Percentiles rank a stretch among this genome's conserved stretches.
phyloP scores from a whole-genome alignment of 2,797 vertebrate species.

The Pogonophryne albipinna region DNA sequence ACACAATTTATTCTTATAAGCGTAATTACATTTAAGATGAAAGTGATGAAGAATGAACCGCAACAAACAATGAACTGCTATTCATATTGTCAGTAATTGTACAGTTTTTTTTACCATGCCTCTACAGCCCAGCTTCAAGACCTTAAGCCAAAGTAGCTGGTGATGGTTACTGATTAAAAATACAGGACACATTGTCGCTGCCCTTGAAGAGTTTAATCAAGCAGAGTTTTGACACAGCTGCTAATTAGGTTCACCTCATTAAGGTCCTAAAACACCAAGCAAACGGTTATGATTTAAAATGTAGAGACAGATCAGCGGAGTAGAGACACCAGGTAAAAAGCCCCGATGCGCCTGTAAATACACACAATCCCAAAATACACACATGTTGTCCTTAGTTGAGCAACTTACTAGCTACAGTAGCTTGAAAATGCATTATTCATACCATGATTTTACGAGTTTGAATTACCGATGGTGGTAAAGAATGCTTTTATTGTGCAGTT shows the following conservation, averaged over 20 bases:
- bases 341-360: neutral
- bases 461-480: neutral
- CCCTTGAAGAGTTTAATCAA: constrained; percentile 17
- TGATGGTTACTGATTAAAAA: constrained; percentile 12
- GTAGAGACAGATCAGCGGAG: neutral
- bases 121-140: neutral
- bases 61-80: constrained; percentile 1
- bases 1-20: constrained; percentile 30
- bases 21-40: constrained; percentile 42
- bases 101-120: neutral
- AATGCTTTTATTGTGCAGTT: neutral
- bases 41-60: constrained; percentile 23
- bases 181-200: neutral
- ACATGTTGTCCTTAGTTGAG: neutral
- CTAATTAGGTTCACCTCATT: constrained; percentile 38
- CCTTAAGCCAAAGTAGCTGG: neutral
- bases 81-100: neutral
- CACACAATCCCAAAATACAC: neutral
- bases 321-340: neutral
- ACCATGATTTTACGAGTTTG: neutral
- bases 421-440: neutral
- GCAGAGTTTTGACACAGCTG: constrained; percentile 24
- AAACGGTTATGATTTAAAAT: constrained; percentile 22
- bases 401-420: neutral
- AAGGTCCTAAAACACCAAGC: constrained; percentile 4